Base-by-base conservation (phyloP, 2,888 invertebrate species). In the Polyommatus icarus region DNA sequence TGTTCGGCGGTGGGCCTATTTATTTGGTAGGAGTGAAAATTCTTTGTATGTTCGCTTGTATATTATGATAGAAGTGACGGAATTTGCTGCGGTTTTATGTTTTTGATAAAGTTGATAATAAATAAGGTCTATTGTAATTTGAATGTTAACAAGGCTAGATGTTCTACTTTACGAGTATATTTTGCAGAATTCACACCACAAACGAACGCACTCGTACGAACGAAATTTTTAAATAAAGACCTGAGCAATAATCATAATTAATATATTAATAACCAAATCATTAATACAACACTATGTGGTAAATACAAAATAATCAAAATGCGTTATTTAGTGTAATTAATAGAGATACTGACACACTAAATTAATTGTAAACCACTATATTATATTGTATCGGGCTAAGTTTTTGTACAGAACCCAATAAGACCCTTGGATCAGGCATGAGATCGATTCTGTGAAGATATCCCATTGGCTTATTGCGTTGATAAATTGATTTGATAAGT, bases 401-500 rank as follows among this genome's bases (percentile, higher is more conserved):
- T 67, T 67, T 67, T 67, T 67, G 29, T 67, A 67, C 29, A 15
- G 29, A 67, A 67, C 29, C 67, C 67, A 67, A 29, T 67, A 67
- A 29, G 67, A 67, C 67, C 67, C 67, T 32, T 32, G 15, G 67
- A 29, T 67, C 29, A 32, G 61, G 20, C 18, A 10, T 67, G 67
- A 32, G 67, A 67, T 67, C 61, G 10, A 24, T 67, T 67, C 61
- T 15, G 6, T 67, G 15, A 8, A 32, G 67, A 67, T 67, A 18
- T 32, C 29, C 67, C 67, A 32, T 67, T 67, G 29, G 67, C 67
- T 67, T 67, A 29, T 67, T 67, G 67, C 29, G 67, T 67, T 67
- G 67, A 67, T 67, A 67, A 67, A 32, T 67, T 67, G 67, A 67
- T 67, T 67, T 32, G 67, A 67, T 67, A 67, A 32, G 67, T 29